Evolutionary conservation across 2,888 invertebrate species (phyloP).

Genomic region (Mythimna loreyi): DNA sequence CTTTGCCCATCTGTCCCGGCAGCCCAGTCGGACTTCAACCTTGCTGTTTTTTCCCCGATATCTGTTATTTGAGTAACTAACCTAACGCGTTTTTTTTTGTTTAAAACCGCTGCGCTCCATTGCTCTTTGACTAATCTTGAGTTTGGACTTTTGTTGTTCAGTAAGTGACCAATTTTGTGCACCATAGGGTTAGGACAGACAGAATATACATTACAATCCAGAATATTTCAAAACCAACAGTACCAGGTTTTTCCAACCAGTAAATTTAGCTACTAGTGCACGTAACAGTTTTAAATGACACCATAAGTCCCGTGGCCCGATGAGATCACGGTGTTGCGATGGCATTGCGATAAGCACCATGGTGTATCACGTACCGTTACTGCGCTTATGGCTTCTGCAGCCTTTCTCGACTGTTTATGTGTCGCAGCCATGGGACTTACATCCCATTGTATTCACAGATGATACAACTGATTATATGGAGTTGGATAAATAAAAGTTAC

Average conservation of each 20-base stretch:
- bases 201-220: too few relatives aligned
- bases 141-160: too few relatives aligned
- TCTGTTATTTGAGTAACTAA: too few relatives aligned
- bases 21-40: too few relatives aligned
- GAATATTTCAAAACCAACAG: too few relatives aligned
- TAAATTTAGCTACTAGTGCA: constrained; percentile 27
- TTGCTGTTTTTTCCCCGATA: too few relatives aligned
- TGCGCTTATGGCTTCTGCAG: constrained; percentile 29
- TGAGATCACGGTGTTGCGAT: constrained; percentile 56
- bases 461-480: constrained; percentile 15
- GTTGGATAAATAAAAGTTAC: neutral
- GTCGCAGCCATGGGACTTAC: constrained; percentile 28
- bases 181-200: too few relatives aligned
- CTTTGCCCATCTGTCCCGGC: too few relatives aligned
- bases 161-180: too few relatives aligned
- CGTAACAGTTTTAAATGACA: constrained; percentile 29
- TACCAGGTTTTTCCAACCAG: constrained; percentile 13
- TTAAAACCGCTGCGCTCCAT: too few relatives aligned
- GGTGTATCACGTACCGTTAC: constrained; percentile 46
- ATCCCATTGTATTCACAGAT: constrained; percentile 53
- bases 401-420: constrained; percentile 48
- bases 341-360: constrained; percentile 49
- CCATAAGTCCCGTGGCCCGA: constrained; percentile 29
- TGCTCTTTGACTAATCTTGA: too few relatives aligned
- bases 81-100: too few relatives aligned